Evolutionary conservation across 1,140 invertebrate species (phyloP).

Genomic region (Carcinoscorpius rotundicauda): DNA sequence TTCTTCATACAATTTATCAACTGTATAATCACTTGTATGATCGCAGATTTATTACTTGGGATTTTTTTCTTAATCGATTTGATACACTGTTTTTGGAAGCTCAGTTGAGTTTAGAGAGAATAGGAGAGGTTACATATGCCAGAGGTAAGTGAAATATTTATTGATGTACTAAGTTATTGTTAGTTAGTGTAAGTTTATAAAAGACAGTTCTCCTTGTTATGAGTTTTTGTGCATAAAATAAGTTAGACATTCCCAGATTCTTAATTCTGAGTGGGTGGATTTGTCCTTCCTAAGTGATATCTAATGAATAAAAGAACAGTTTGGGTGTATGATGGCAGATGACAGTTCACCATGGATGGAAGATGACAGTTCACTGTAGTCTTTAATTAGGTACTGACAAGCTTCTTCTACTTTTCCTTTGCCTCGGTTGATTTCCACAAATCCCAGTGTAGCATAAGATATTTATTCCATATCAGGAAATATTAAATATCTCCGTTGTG

Average conservation of each 20-base stretch:
- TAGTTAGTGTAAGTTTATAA: background rate
- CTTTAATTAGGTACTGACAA: too few relatives aligned
- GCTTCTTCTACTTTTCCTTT: too few relatives aligned
- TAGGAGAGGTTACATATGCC: constrained; percentile 59
- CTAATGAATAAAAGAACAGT: background rate
- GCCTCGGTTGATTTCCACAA: too few relatives aligned
- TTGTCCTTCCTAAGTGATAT: background rate
- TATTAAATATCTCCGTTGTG: too few relatives aligned
- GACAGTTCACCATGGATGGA: too few relatives aligned
- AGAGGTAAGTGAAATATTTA: constrained; percentile 46
- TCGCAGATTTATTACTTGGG: constrained; percentile 83
- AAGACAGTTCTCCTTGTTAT: background rate
- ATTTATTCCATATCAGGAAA: too few relatives aligned
- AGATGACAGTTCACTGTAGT: too few relatives aligned
- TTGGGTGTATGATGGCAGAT: background rate
- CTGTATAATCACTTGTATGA: constrained; percentile 86
- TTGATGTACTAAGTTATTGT: constrained; percentile 1
- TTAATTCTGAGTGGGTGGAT: too few relatives aligned
- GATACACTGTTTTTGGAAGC: constrained; percentile 92
- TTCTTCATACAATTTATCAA: constrained; percentile 91
- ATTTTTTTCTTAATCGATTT: constrained; percentile 96
- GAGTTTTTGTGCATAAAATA: too few relatives aligned
- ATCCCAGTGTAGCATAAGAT: background rate
- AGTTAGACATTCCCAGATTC: too few relatives aligned
- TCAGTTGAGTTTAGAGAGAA: constrained; percentile 75